Percentiles rank a stretch among this genome's conserved stretches.
These are phyloP conservation scores for Apamea epomidion DNA, from an alignment of 2,888 invertebrate species.

Conservation along the genomic window DNA sequence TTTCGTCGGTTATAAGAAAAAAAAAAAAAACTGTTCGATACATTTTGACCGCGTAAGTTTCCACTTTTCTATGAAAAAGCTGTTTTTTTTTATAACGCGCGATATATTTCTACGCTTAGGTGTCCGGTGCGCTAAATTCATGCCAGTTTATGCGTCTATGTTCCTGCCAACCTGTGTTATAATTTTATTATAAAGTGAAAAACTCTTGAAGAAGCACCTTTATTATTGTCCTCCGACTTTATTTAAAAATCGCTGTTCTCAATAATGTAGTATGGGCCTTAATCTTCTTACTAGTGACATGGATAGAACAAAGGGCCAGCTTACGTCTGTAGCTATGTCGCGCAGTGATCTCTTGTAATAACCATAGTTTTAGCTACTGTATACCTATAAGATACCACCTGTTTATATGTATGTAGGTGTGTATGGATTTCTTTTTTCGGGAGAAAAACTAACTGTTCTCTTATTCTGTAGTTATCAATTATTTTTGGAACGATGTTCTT, in stretches of 20 bases:
- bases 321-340: conserved; percentile 46
- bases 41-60: too few species aligned
- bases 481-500: too few species aligned
- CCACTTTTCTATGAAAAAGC: too few species aligned
- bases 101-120: too few species aligned
- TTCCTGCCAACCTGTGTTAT: too few species aligned
- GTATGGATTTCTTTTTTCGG: background rate
- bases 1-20: too few species aligned
- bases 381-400: background rate
- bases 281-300: conserved; percentile 54
- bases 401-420: background rate
- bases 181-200: too few species aligned
- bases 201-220: background rate
- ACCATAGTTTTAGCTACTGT: background rate
- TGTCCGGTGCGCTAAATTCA: too few species aligned
- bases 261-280: conserved; percentile 28
- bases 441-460: background rate
- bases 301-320: conserved; percentile 53
- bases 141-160: too few species aligned
- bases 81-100: too few species aligned
- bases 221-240: background rate
- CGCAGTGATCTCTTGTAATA: conserved; percentile 25
- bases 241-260: conserved; percentile 31
- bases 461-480: background rate
- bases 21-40: too few species aligned